A percentile compares a stretch with the other conserved stretches of the same genome.
Conservation (phyloP, 2,113 vertebrate genomes). For the Sterna hirundo region DNA sequence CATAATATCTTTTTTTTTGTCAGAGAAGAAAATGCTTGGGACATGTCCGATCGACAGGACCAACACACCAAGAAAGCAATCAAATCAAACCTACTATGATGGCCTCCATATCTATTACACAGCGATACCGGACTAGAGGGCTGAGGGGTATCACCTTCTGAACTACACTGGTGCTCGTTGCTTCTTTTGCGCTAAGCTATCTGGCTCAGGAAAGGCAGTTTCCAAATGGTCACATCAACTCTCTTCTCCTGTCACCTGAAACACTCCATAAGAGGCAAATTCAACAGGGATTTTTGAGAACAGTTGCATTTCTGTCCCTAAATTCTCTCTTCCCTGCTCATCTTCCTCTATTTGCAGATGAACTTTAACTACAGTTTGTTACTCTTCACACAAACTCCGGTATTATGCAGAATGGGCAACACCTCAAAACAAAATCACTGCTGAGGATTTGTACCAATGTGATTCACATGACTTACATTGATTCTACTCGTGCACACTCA, state of each 20-base stretch:
- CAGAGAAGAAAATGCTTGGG: not conserved
- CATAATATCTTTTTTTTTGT: not conserved
- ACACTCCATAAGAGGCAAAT: not conserved
- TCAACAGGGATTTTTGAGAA: not conserved
- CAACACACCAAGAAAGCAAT: not conserved
- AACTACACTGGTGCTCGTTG: not conserved
- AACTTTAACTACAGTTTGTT: not conserved
- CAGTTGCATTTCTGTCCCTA: not conserved
- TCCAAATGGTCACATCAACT: not conserved
- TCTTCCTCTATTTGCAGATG: not conserved
- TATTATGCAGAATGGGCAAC: not conserved
- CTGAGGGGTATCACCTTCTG: not conserved
- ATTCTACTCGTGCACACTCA: not conserved
- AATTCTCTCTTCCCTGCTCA: not conserved
- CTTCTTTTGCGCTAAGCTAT: not conserved
- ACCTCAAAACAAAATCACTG: not conserved
- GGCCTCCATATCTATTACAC: not conserved
- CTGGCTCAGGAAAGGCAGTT: not conserved
- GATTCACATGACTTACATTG: not conserved
- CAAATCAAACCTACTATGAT: not conserved
- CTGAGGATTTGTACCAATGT: not conserved
- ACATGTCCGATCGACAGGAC: not conserved
- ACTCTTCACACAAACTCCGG: not conserved
- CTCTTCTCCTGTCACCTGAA: not conserved
- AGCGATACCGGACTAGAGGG: not conserved